Conservation (phyloP, 2,797 vertebrate genomes). For the Pangasius djambal region DNA sequence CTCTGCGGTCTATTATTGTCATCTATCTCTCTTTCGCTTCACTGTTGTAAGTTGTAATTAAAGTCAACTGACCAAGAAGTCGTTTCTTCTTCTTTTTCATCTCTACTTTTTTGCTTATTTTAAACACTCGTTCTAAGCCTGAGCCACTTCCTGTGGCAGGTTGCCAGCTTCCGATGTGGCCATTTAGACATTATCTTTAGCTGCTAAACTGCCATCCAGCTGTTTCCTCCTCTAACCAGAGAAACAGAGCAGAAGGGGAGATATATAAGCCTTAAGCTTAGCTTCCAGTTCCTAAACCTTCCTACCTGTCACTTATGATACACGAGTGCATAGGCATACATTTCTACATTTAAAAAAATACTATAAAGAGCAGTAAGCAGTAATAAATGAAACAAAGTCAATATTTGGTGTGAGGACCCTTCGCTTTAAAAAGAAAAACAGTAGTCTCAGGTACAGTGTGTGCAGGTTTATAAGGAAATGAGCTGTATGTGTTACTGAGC, state of each 20-base stretch:
- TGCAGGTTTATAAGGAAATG: too few species aligned
- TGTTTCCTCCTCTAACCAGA: constrained; percentile 71
- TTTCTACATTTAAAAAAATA: too few species aligned
- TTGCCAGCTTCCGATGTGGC: constrained; percentile 71
- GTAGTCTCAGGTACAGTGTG: too few species aligned
- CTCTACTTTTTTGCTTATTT: constrained; percentile 52
- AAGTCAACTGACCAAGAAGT: background rate
- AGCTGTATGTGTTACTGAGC: too few species aligned
- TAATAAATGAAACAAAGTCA: too few species aligned
- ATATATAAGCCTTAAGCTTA: background rate
- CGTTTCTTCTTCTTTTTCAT: constrained; percentile 17
- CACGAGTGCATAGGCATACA: background rate
- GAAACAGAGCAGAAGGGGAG: background rate
- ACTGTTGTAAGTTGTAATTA: constrained; percentile 2
- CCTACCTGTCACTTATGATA: background rate
- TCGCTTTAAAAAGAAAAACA: too few species aligned
- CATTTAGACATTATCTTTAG: constrained; percentile 71
- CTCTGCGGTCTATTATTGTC: constrained; percentile 2
- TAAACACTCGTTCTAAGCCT: constrained; percentile 54
- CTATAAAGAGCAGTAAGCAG: too few species aligned
- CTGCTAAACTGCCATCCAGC: constrained; percentile 65
- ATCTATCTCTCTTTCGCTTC: constrained; percentile 8
- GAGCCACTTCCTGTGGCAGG: constrained; percentile 71
- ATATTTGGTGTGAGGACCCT: too few species aligned
- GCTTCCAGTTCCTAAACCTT: background rate